Conservation (phyloP, 2,797 vertebrate species). For the Spheniscus humboldti region DNA sequence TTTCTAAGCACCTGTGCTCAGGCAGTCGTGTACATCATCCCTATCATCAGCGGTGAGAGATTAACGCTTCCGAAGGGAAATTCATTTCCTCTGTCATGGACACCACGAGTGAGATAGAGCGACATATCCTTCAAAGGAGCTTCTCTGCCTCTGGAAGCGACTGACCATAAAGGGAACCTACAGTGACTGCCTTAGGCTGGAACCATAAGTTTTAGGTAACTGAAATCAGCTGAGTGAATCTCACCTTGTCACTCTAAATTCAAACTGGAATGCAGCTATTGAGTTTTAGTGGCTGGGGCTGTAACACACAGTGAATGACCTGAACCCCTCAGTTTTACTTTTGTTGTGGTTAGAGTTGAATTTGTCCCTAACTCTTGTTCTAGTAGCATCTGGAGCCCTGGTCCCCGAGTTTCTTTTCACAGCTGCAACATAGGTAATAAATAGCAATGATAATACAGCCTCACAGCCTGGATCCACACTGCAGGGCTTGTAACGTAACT, state of each 20-base stretch:
- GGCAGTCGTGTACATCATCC: neutral
- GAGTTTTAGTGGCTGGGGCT: neutral
- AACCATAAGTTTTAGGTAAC: neutral
- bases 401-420: neutral
- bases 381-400: neutral
- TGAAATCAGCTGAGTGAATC: neutral
- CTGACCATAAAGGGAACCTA: neutral
- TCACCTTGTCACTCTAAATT: neutral
- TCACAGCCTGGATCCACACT: neutral
- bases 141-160: neutral
- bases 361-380: neutral
- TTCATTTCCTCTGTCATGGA: neutral
- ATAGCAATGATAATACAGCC: neutral
- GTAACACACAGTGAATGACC: neutral
- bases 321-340: neutral
- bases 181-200: neutral
- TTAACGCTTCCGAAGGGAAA: neutral
- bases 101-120: neutral
- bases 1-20: neutral
- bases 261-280: neutral
- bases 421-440: neutral
- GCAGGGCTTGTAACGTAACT: neutral
- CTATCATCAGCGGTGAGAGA: neutral
- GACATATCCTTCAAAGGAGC: rapidly evolving
- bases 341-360: neutral